Evolutionary conservation across 2,797 vertebrate genomes (phyloP), one percentile per base, ranked within the genome.

Genomic region (Trichosurus vulpecula): DNA sequence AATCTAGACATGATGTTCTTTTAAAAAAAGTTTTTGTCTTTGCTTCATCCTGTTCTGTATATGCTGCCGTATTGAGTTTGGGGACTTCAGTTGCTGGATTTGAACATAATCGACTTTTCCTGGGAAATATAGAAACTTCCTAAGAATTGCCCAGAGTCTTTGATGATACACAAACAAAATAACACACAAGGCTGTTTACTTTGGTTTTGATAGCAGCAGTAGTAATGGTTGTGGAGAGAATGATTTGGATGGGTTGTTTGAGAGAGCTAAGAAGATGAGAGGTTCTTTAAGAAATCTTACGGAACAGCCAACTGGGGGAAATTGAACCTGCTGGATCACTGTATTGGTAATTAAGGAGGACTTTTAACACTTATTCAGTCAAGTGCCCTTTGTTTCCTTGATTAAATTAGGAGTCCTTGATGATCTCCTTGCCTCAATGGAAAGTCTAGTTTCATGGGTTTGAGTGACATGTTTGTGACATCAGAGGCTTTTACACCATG

Each of bases 31-130:
- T 30, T 74, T 35, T 66, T 1, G n/a, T 74, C 41, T 93, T 25
- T 30, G 30, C 2, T 12, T 81, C 31, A 47, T 58, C 91, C 25
- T 92, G 22, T 90, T 96, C 95, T 92, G 14, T 3, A 52, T 87
- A 58, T 51, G 3, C n/a, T 54, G 3, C 52, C 52, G 35, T 74
- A 41, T 41, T 0, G 0, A 0, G 66, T 93, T 53, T 91, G 41
- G 91, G 19, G 94, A 31, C 27, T 54, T n/a, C 95, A 57, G 41
- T 54, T 61, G 54, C 52, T 52, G 91, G 92, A 92, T 97, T 31
- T 22, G 19, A 54, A 53, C 0, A 54, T 92, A 55, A 54, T 2
- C 35, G 51, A 51, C 5, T 90, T 54, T 94, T 10, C 10, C 51
- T 96, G 51, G 30, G 47, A 51, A 93, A 93, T 93, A 94, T 47